phyloP scores from a whole-genome alignment of 2,113 vertebrate genomes.

The Danionella cerebrum region DNA sequence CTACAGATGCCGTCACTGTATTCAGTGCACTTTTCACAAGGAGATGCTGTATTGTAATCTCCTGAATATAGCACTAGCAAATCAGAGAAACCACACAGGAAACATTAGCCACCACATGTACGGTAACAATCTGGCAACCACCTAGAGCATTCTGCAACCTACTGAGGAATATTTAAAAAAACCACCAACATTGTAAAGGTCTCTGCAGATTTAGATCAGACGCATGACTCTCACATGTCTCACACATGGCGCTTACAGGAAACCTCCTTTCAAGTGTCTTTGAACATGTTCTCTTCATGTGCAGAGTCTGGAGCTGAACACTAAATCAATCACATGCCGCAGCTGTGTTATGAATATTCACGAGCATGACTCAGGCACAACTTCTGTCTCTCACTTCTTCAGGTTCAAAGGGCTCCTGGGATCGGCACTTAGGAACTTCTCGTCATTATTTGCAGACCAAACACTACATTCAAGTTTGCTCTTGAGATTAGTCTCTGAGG shows the following conservation, averaged over 20 bases:
- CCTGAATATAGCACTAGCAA: no score
- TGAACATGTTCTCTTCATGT: neutral
- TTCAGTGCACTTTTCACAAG: no score
- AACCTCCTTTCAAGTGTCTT: constrained; percentile 15
- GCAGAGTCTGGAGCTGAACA: neutral
- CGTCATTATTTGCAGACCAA: neutral
- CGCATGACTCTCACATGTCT: neutral
- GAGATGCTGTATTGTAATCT: no score
- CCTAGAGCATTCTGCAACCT: neutral
- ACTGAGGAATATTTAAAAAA: no score
- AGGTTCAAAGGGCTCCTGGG: constrained; percentile 5
- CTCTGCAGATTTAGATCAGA: no score
- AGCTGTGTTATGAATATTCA: constrained; percentile 1
- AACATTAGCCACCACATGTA: neutral
- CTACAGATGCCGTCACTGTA: no score
- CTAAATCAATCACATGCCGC: neutral
- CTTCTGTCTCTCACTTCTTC: neutral
- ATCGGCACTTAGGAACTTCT: neutral
- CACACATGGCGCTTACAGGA: constrained; percentile 18
- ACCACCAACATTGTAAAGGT: neutral
- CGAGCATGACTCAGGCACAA: constrained; percentile 9
- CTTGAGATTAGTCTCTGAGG: neutral
- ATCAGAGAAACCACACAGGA: neutral
- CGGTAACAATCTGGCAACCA: no score
- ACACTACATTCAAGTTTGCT: neutral